Evolutionary conservation across 2,888 invertebrate genomes (phyloP), one percentile per base, ranked within the genome.

Genomic region (Sylvicola cinctus): DNA sequence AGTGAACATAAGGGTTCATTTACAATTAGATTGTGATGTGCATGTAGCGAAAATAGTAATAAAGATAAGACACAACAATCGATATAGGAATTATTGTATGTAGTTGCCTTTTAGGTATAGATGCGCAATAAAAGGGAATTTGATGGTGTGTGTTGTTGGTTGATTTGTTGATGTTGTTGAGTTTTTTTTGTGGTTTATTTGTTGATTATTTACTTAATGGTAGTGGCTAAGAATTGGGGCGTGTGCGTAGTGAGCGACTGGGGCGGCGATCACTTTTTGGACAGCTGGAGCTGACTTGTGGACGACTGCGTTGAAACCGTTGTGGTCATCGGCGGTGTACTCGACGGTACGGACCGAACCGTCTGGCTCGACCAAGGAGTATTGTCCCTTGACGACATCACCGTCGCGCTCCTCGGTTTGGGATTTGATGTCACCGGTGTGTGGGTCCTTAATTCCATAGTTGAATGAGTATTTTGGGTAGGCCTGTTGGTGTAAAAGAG

Each of bases 351-450:
- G 65, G 40, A 76, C 71, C 35, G 74, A 74, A 41, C 77, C 77
- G 54, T 76, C 76, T 34, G 75, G 73, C 54, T 78, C 77, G 42
- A 74, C 71, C 48, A 70, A 58, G 10, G 70, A 70, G 52, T 70
- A 70, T 50, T 70, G 70, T 17, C 58, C 51, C 61, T 69, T 70
- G 2, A 71, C 70, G 29, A 68, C 62, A 48, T 70, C 70, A 1
- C 70, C 70, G 36, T 70, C 68, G 42, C 70, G 63, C 0, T 66
- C 65, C 48, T 71, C 70, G 39, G 69, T 69, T 44, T 71, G 71
- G 4, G 70, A 70, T 47, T 71, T 71, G 1, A 70, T 65, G 46
- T 71, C 70, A 16, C 63, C 63, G 31, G 65, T 65, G 43, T 65
- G 65, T 40, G 53, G 62, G 44, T 65, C 65, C 32, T 62, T 60